Evolutionary conservation across 2,113 vertebrate genomes (phyloP).

Genomic region (Crotalus helleri): DNA sequence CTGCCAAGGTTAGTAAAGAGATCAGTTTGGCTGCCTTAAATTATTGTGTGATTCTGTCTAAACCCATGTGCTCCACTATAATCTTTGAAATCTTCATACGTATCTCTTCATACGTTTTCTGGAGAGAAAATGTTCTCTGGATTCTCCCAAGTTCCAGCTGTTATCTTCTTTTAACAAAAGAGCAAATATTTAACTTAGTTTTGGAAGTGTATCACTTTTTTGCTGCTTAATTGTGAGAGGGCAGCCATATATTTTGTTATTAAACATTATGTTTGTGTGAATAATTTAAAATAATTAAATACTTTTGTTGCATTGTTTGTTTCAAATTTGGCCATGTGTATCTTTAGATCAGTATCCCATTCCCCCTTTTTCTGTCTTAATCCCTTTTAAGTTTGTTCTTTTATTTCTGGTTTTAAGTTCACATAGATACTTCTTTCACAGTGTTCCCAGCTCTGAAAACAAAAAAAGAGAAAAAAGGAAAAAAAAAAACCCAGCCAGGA

Average conservation of each 20-base stretch:
- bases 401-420: slow-evolving; percentile 63
- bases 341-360: background rate
- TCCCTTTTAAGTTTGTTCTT: slow-evolving; percentile 29
- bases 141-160: background rate
- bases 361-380: background rate
- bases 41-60: background rate
- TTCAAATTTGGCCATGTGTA: background rate
- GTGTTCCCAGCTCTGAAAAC: slow-evolving; percentile 79
- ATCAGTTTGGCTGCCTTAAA: background rate
- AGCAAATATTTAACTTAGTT: background rate
- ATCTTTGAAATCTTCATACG: background rate
- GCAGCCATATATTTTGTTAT: background rate
- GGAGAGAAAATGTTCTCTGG: background rate
- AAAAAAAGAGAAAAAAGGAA: slow-evolving; percentile 41
- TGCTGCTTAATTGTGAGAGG: background rate
- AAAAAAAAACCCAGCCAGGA: slow-evolving; percentile 69
- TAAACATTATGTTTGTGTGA: background rate
- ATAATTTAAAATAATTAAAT: background rate
- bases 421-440: slow-evolving; percentile 78
- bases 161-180: background rate
- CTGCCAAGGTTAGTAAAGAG: slow-evolving; percentile 60
- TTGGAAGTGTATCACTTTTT: background rate
- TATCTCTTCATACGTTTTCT: background rate
- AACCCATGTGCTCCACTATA: background rate
- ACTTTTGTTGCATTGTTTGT: background rate